These are phyloP conservation scores for Hipposideros armiger DNA, from an alignment of 2,113 vertebrate species.

Conservation along the genomic window DNA sequence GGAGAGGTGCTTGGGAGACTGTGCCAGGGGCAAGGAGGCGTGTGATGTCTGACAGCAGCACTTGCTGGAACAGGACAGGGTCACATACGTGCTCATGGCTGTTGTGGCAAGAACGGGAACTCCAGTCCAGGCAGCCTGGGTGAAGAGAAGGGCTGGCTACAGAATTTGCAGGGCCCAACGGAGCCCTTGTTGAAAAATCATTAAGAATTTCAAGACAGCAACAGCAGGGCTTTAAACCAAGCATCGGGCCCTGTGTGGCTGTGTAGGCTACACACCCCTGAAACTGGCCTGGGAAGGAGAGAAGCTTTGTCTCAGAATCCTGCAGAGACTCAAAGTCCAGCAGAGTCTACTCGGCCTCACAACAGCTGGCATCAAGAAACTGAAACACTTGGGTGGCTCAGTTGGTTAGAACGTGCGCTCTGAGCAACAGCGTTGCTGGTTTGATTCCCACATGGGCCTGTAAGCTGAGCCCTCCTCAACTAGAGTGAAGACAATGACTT, in stretches of 20 bases:
- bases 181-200: neutral
- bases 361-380: neutral
- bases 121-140: neutral
- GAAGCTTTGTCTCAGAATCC: neutral
- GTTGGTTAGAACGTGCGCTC: too few relatives aligned
- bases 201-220: neutral
- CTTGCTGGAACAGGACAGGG: neutral
- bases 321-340: neutral
- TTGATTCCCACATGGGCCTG: too few relatives aligned
- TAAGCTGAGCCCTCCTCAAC: too few relatives aligned
- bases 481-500: too few relatives aligned
- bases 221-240: too few relatives aligned
- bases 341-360: neutral
- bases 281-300: too few relatives aligned
- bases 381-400: too few relatives aligned
- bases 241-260: too few relatives aligned
- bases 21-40: accelerated
- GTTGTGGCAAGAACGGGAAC: too few relatives aligned
- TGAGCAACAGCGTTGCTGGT: too few relatives aligned
- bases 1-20: neutral
- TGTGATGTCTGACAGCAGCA: neutral
- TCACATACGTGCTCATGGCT: accelerated
- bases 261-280: accelerated
- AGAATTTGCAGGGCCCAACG: neutral
- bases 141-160: neutral